Evolutionary conservation across 2,797 vertebrate genomes (phyloP), one percentile per base, ranked within the genome.

Genomic region (Malacoctenus gilli): DNA sequence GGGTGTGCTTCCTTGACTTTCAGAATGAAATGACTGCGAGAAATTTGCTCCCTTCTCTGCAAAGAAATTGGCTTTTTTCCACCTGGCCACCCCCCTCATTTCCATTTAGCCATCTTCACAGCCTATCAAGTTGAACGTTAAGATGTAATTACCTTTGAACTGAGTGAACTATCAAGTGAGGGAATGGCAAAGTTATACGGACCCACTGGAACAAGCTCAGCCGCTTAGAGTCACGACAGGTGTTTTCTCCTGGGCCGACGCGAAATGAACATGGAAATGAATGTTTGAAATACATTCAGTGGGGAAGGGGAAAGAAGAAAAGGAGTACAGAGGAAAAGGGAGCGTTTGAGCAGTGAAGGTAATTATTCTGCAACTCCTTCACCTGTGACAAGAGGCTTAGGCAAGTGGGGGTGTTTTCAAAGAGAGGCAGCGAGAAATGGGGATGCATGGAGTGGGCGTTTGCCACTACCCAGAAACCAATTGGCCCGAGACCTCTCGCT

Each of bases 351-450:
- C 78, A 83, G 72, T 76, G 35, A 77, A 89, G 72, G 85, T 91
- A 88, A 91, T 92, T 91, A 90, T 89, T 89, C 79, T 46, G 15
- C 53, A 57, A 84, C 80, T 88, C 79, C 80, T 86, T 89, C 89
- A 91, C 87, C 87, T 91, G 85, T 88, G 89, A 92, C 85, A 86
- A 87, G 84, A 80, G 84, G 81, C 75, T 84, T 81, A 81, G 75
- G 72, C 50, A 30, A 60, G 47, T 47, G 37, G 66, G 57, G 68
- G 49, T 30, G 68, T 65, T 77, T n/a, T 78, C 55, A 72, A 59
- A 59, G 42, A 56, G 59, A 60, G 60, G 31, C 44, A 47, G 54
- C 28, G 56, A 61, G 69, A 57, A 30, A 59, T 5, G 13, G 22
- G 44, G 36, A 48, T 28, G 25, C 25, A 28, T 28, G 41, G 42